phyloP scores from a whole-genome alignment of 1,140 invertebrate species.

The Cydia splendana region DNA sequence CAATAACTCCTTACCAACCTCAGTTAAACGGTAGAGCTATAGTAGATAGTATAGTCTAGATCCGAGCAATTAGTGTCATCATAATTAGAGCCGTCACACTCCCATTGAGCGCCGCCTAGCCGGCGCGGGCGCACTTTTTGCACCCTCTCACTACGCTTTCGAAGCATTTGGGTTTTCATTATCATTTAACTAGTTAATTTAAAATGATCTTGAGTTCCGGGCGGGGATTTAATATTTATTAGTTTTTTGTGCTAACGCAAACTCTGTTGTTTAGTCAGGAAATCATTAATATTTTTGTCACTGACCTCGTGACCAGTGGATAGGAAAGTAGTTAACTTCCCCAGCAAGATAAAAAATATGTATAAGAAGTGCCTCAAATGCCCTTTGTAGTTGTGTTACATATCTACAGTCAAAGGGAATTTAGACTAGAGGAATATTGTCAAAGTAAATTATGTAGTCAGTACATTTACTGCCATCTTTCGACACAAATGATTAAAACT shows the following conservation, averaged over 20 bases:
- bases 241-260: not conserved
- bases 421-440: too few relatives aligned
- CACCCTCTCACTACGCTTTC: constrained; percentile 27
- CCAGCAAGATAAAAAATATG: too few relatives aligned
- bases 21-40: not conserved
- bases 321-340: not conserved
- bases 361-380: too few relatives aligned
- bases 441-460: too few relatives aligned
- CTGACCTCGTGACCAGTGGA: not conserved
- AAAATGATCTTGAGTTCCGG: not conserved
- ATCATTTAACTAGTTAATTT: constrained; percentile 3
- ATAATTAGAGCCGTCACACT: constrained; percentile 25
- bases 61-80: constrained; percentile 5
- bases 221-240: not conserved
- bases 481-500: too few relatives aligned
- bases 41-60: not conserved
- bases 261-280: not conserved
- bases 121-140: constrained; percentile 10
- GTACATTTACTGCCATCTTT: too few relatives aligned
- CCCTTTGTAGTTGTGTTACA: too few relatives aligned
- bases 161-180: constrained; percentile 30
- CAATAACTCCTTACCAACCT: too few relatives aligned
- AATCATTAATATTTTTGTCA: not conserved
- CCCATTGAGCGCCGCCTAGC: constrained; percentile 1
- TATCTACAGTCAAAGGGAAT: too few relatives aligned